Evolutionary conservation across 2,797 vertebrate species (phyloP), one percentile per base, ranked within the genome.

Genomic region (Aulostomus chinensis): DNA sequence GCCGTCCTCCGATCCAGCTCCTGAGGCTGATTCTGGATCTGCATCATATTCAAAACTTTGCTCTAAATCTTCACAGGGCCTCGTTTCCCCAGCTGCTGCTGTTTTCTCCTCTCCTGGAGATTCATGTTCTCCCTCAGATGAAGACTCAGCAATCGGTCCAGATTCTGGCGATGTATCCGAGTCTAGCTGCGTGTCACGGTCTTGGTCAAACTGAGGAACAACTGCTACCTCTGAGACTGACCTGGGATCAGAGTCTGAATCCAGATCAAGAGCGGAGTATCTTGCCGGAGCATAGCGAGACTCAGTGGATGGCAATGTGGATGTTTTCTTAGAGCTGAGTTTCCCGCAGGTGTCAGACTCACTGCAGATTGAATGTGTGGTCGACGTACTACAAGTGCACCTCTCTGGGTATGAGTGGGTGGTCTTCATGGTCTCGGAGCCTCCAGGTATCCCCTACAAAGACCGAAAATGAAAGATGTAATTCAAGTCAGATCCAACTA

Each of bases 171-270:
- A 73, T 2, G 36, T 38, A 22, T 85, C 80, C 0, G 80, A 83
- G 46, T 83, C 69, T 1, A 48, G 25, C 13, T 49, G 70, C 2
- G 36, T 41, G 25, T 68, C 61, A 2, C n/a, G 37, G 9, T 77
- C 73, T 52, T 58, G 57, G 53, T 82, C 63, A 0, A 32, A 37
- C 30, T 25, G 64, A 30, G 73, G 83, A 56, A 52, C 47, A 5
- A 54, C 51, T 11, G 54, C 66, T 0, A 59, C 63, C 28, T 81
- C 84, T 17, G 77, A 81, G 15, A 55, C 57, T 22, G 85, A 83
- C 64, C 69, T 77, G 18, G 70, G 83, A 47, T 89, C 85, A 34
- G 80, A 83, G 64, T 86, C 81, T 13, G 82, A 74, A 58, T 83
- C 76, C 21, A 73, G 66, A 11, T 80, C 81, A 18, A 70, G 49